Conservation (phyloP, 2,888 invertebrate species). For the Orchesella flavescens region DNA sequence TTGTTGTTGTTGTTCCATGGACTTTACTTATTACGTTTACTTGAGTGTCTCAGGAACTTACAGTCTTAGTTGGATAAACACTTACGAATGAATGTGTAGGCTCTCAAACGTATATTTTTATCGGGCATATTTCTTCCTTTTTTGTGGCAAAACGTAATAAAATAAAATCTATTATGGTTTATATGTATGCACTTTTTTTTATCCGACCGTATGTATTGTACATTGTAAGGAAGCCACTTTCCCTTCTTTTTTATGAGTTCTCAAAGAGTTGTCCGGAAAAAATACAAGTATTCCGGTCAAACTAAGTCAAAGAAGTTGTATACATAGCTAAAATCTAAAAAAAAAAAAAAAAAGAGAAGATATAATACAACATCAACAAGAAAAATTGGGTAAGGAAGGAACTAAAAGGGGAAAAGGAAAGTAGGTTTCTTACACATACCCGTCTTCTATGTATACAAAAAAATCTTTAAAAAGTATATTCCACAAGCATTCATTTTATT, state of each 20-base stretch:
- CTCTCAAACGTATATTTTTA: neutral
- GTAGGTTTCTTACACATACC: constrained; percentile 7
- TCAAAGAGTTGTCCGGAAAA: constrained; percentile 6
- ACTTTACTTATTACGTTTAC: too few relatives aligned
- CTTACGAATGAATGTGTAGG: too few relatives aligned
- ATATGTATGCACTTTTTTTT: constrained; percentile 5
- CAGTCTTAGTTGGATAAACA: too few relatives aligned
- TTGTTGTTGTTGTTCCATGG: too few relatives aligned
- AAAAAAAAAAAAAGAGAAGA: too few relatives aligned
- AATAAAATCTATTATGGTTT: constrained; percentile 42
- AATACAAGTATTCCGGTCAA: constrained; percentile 9
- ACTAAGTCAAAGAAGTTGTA: neutral
- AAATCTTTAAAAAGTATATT: too few relatives aligned
- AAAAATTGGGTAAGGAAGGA: constrained; percentile 24
- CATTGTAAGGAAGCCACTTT: constrained; percentile 6
- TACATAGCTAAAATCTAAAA: neutral
- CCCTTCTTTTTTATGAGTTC: constrained; percentile 16
- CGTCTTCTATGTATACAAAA: too few relatives aligned
- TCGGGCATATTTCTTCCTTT: neutral
- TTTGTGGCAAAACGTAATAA: constrained; percentile 8
- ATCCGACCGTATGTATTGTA: constrained; percentile 1
- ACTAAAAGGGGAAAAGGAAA: constrained; percentile 1
- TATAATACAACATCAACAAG: neutral
- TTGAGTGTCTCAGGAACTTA: too few relatives aligned
- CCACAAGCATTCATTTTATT: too few relatives aligned